These are phyloP conservation scores for Phaonia tiefii DNA, from an alignment of 2,888 invertebrate genomes.

Conservation along the genomic window DNA sequence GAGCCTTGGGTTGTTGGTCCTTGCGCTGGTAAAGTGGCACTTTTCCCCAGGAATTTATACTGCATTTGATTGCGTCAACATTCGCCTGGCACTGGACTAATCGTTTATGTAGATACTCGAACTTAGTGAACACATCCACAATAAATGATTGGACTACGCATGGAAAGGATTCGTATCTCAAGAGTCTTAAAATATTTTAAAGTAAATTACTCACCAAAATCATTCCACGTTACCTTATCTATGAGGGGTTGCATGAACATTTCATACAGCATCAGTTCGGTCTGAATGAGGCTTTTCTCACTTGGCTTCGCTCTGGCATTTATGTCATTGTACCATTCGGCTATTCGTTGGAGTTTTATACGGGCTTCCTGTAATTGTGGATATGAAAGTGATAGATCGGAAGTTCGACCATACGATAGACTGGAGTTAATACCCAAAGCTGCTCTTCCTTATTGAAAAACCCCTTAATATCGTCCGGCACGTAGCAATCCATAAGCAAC, in stretches of 20 bases:
- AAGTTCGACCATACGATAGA: no score
- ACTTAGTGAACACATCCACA: slow-evolving; percentile 84
- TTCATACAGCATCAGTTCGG: slow-evolving; percentile 90
- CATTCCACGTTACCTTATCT: slow-evolving; percentile 68
- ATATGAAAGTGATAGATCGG: slow-evolving; percentile 3
- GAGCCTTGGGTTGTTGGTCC: slow-evolving; percentile 83
- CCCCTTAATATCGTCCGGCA: slow-evolving; percentile 84
- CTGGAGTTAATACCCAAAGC: slow-evolving; percentile 82
- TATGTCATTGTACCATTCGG: slow-evolving; percentile 92
- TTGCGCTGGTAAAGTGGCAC: slow-evolving; percentile 88
- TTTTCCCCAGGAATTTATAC: slow-evolving; percentile 87
- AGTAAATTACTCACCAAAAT: slow-evolving; percentile 70
- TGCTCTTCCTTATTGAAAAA: slow-evolving; percentile 87
- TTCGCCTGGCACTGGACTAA: slow-evolving; percentile 86
- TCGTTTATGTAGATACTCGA: slow-evolving; percentile 87
- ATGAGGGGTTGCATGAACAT: slow-evolving; percentile 85
- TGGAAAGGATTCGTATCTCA: no score
- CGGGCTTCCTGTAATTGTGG: slow-evolving; percentile 81
- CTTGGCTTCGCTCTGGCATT: slow-evolving; percentile 87
- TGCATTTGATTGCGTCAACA: slow-evolving; percentile 82
- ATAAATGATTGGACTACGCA: slow-evolving; percentile 85
- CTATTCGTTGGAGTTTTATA: slow-evolving; percentile 84
- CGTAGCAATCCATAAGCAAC: slow-evolving; percentile 83
- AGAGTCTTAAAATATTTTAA: background rate
- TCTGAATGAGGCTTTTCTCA: slow-evolving; percentile 88